phyloP scores from a whole-genome alignment of 2,797 vertebrate species.

The Babyrousa celebensis region DNA sequence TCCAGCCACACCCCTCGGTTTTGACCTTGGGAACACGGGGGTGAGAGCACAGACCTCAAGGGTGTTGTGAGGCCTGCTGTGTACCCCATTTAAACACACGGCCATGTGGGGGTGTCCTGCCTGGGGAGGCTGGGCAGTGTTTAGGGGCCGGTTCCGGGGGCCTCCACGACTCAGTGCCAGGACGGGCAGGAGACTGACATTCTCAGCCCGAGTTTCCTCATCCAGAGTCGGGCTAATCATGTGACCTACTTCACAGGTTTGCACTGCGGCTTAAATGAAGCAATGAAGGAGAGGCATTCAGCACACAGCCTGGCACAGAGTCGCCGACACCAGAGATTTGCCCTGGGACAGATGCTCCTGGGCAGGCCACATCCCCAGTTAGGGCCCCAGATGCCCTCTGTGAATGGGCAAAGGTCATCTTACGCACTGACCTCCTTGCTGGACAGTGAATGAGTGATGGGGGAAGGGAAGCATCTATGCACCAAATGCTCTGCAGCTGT shows the following conservation, averaged over 20 bases:
- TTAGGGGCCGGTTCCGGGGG: neutral
- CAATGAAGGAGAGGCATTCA: neutral
- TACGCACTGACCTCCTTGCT: neutral
- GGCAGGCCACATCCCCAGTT: fast-evolving
- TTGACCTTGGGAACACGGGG: neutral
- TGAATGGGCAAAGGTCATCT: neutral
- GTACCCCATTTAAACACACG: fast-evolving
- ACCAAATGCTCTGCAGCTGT: neutral
- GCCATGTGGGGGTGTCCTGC: fast-evolving
- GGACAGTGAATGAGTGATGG: neutral
- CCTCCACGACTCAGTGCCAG: fast-evolving
- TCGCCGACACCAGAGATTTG: neutral
- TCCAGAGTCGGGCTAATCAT: no score
- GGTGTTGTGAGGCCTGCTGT: fast-evolving
- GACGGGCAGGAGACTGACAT: neutral
- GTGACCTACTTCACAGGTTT: fast-evolving
- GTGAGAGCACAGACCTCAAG: neutral
- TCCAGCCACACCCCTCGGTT: neutral
- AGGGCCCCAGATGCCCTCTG: neutral
- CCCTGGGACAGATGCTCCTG: fast-evolving
- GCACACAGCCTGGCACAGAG: neutral
- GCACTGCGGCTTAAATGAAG: neutral
- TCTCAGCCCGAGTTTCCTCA: neutral
- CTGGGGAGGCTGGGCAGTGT: fast-evolving
- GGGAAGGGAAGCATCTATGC: fast-evolving